Evolutionary conservation across 1,140 invertebrate species (phyloP), one percentile per base, ranked within the genome.

Genomic region (Holcopasites calliopsidis): DNA sequence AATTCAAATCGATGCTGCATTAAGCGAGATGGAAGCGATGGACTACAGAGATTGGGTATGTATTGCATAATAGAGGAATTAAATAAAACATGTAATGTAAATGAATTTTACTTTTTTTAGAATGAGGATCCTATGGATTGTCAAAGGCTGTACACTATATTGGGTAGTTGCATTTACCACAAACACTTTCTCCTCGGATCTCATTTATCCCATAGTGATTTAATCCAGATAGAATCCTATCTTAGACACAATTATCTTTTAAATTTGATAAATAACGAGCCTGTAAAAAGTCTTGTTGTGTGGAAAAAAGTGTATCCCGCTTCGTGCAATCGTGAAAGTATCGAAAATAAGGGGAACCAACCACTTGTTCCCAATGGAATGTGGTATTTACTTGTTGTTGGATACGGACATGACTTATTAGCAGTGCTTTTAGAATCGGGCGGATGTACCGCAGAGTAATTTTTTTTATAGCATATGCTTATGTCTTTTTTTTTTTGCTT

Each of bases 11-110:
- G 95, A 96, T 85, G 95, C 96, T 89, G 95, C 95, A 5, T 90
- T 97, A 6, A 95, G 94, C 84, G 95, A 97, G 90, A 93, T 97
- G 87, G 95, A 96, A 91, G 94, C 96, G 21, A 95, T 95, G 91
- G 95, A 96, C 90, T 96, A 96, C 89, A 92, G 95, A 83, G 95
- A 96, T 90, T 96, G 95, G 95, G 95, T 95, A 92, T 80, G 66
- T 65, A 64, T 23, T 60, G 5, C 40, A 26, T 23, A 23, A 10
- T 35, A 44, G 40, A 68, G 42, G 26, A 55, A 31, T 28, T 33
- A 42, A 4, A 28, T 18, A 66, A 61, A 35, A 18, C 11, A 52
- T 70, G 11, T 71, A 52, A 50, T 11, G 1, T 62, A 38, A 35
- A 47, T 13, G 1, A 26, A 44, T 62, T 57, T 35, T 64, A 26